phyloP scores from a whole-genome alignment of 2,797 vertebrate species.

The Valencia hispanica region DNA sequence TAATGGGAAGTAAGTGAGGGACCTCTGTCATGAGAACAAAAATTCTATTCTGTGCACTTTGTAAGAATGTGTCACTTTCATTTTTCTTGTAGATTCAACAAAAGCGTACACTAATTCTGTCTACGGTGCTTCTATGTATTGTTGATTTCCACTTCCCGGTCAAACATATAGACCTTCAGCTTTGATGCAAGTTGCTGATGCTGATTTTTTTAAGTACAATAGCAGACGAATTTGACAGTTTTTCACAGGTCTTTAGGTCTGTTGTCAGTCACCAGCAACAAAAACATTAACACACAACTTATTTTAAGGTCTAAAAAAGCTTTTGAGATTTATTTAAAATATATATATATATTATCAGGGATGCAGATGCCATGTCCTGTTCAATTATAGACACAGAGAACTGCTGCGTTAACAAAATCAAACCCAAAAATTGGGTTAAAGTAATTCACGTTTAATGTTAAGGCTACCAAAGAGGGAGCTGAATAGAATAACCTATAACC shows the following conservation, averaged over 20 bases:
- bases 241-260: neutral
- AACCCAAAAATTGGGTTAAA: neutral
- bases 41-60: neutral
- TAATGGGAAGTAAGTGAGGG: neutral
- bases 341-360: neutral
- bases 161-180: neutral
- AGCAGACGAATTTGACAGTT: neutral
- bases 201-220: neutral
- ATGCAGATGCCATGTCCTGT: neutral
- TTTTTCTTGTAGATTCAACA: neutral
- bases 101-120: neutral
- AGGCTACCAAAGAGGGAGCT: neutral
- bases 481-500: neutral
- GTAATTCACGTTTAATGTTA: neutral
- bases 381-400: neutral
- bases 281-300: neutral
- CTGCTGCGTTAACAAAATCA: neutral
- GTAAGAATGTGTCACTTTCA: neutral
- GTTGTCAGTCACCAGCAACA: neutral
- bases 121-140: neutral
- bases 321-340: neutral
- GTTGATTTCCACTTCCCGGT: neutral
- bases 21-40: neutral
- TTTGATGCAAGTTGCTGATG: neutral
- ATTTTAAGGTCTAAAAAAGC: neutral